Conservation (phyloP, 2,113 vertebrate genomes). For the Meriones unguiculatus region DNA sequence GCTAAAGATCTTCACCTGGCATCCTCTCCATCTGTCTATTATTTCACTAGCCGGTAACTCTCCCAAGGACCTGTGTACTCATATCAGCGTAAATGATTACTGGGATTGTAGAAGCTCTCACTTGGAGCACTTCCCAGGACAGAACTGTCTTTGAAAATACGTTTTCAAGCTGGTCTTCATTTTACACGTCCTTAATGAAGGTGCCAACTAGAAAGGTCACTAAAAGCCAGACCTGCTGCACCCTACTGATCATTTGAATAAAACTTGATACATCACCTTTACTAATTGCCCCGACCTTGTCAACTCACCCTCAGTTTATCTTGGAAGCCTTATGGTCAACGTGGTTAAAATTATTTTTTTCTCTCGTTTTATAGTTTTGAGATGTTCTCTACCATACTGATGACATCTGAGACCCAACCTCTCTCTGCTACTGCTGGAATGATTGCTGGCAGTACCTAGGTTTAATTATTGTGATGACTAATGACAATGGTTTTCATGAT, state of each 20-base stretch:
- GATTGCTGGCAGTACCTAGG: not conserved
- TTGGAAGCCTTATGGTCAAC: conserved; percentile 32
- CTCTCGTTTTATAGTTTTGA: not conserved
- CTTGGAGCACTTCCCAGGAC: not conserved
- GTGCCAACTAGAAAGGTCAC: conserved; percentile 51
- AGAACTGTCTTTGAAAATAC: conserved; percentile 46
- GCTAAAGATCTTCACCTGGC: not conserved
- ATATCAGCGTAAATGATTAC: not conserved
- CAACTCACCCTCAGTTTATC: conserved; percentile 49
- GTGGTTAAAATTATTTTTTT: conserved; percentile 57
- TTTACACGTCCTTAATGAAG: conserved; percentile 52
- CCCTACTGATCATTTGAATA: conserved; percentile 23
- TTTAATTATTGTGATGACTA: conserved; percentile 9
- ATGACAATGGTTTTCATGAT: not conserved
- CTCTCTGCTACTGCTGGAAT: not conserved
- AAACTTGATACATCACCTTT: conserved; percentile 43
- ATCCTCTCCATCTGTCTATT: not conserved
- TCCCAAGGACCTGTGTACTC: not conserved
- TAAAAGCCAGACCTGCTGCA: not conserved
- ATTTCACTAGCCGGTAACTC: conserved; percentile 18
- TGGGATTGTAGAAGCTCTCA: conserved; percentile 4
- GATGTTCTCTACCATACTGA: not conserved
- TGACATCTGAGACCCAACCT: not conserved
- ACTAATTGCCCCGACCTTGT: conserved; percentile 43
- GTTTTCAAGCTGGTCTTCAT: not conserved